Base-by-base conservation (phyloP, 64 coral and sea anemone species). In the Cladopsammia gracilis region DNA sequence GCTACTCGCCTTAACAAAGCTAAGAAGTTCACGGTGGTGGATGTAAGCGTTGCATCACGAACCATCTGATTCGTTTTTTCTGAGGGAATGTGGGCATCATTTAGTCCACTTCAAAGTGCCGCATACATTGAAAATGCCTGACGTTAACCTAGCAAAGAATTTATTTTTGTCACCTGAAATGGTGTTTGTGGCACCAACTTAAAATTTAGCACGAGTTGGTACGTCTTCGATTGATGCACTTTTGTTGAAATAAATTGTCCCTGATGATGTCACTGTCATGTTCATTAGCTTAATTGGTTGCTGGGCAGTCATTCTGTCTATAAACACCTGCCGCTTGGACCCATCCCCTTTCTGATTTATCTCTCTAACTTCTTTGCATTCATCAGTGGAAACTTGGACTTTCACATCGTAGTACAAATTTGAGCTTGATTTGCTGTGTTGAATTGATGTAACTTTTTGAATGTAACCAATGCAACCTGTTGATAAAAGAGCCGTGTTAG, bases 41-140 rank as follows among this genome's bases (percentile, higher is more conserved):
- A 48, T 46, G 87, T 89, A n/a, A 89, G 69, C 19, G 44, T 76
- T 44, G 69, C 87, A 58, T 73, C 71, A 53, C 22, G 71, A 3
- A 75, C 86, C 12, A 60, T 26, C 9, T 85, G 26, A 4, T 7
- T 85, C 34, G 22, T 67, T 34, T 23, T 64, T 45, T 85, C 60
- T 85, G 82, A 64, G 26, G 82, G 82, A 10, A 68, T 19, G 26
- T 69, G 62, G 12, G 82, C 61, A 0, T 64, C 45, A 22, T 62
- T 62, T 42, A 50, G n/a, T 85, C 34, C 82, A 85, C 65, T 58
- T 64, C 0, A 83, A 45, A 60, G 22, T 61, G 62, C 79, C 79
- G 4, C 22, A 16, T 5, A 83, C 79, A 62, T 34, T 64, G 22
- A 83, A 83, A 6, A 9, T 83, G 7, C 57, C 79, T 34, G 79